Percentiles rank a stretch among this genome's conserved stretches.
Evolutionary conservation across 1,140 invertebrate species (phyloP).

Genomic region (Psix sp.): DNA sequence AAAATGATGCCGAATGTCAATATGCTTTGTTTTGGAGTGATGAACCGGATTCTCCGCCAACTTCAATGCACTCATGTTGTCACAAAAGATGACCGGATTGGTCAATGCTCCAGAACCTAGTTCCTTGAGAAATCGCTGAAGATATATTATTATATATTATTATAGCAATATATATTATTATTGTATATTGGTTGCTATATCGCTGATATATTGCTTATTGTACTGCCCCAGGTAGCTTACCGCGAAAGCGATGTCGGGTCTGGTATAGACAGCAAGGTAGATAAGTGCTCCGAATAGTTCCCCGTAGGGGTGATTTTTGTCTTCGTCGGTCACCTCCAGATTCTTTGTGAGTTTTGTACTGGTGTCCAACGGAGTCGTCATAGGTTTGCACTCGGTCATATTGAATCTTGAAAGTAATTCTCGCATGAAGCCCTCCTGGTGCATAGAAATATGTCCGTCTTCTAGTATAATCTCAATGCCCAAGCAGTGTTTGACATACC

Average conservation of each 20-base stretch:
- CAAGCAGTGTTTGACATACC: not conserved
- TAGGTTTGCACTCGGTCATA: conserved; percentile 3
- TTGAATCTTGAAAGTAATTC: conserved; percentile 2
- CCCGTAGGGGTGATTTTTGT: not conserved
- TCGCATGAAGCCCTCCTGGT: conserved; percentile 4
- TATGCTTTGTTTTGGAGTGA: conserved; percentile 71
- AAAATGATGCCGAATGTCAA: conserved; percentile 65
- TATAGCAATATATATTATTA: conserved; percentile 15
- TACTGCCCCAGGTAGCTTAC: not conserved
- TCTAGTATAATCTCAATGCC: not conserved
- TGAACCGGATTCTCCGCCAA: conserved; percentile 67
- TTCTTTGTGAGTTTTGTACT: not conserved
- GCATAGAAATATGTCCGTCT: not conserved
- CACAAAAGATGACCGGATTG: conserved; percentile 9
- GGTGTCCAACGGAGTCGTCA: conserved; percentile 3
- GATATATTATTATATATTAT: conserved; percentile 9
- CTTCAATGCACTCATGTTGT: conserved; percentile 64
- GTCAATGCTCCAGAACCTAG: not conserved
- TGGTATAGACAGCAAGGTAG: conserved; percentile 69
- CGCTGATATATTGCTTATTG: not conserved
- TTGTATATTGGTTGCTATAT: not conserved
- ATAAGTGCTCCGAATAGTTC: conserved; percentile 70
- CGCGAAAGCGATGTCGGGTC: conserved; percentile 74
- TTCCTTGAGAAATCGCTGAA: conserved; percentile 8
- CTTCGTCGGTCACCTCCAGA: too few species aligned